Evolutionary conservation across 23 tunicate species (phyloP).

Genomic region (Corella eumyota): DNA sequence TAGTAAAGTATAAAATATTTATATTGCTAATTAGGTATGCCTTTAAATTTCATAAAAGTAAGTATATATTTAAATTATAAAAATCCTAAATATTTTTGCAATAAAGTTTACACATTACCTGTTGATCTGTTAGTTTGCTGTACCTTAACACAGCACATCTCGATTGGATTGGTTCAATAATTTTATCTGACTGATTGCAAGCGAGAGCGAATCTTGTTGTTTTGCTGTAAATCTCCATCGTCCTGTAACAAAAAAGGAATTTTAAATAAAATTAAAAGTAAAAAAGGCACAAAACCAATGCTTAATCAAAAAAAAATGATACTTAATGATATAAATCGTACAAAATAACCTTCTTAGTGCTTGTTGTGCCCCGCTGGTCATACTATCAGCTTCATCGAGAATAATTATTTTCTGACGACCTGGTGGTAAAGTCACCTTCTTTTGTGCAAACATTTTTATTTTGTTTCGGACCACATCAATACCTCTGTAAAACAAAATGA

Average conservation of each 20-base stretch:
- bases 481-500: constrained; percentile 30
- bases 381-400: constrained; percentile 94
- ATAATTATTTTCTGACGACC: constrained; percentile 92
- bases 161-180: constrained; percentile 96
- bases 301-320: not conserved
- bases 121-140: constrained; percentile 65
- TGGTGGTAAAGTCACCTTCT: constrained; percentile 79
- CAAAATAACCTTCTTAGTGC: constrained; percentile 94
- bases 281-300: not conserved
- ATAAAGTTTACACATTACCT: constrained; percentile 13
- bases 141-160: constrained; percentile 86
- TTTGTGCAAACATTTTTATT: constrained; percentile 98
- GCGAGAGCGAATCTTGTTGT: constrained; percentile 95
- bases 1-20: not conserved
- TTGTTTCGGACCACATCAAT: constrained; percentile 95
- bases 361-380: constrained; percentile 98
- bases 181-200: constrained; percentile 96
- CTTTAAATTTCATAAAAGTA: not conserved
- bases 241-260: constrained; percentile 19
- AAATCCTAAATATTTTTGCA: not conserved
- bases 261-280: not conserved
- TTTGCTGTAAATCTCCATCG: constrained; percentile 97
- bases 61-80: not conserved
- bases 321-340: too few relatives aligned
- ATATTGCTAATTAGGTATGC: too few relatives aligned